Evolutionary conservation across 2,797 vertebrate species (phyloP).

Genomic region (Antennarius maculatus): DNA sequence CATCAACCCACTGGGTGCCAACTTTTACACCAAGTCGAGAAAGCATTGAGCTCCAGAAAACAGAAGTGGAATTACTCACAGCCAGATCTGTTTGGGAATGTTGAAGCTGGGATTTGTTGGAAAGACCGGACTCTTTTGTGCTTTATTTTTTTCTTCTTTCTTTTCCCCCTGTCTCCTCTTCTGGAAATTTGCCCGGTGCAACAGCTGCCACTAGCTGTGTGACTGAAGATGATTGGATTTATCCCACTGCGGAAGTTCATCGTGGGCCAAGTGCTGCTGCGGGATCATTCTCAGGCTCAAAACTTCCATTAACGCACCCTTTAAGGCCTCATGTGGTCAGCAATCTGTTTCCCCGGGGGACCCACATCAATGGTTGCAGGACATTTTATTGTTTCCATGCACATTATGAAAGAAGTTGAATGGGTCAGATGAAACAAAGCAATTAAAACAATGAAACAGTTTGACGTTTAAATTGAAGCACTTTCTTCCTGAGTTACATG

Average conservation of each 20-base stretch:
- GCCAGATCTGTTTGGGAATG: conserved; percentile 50
- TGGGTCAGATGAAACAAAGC: too few species aligned
- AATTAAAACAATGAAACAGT: background rate
- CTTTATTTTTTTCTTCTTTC: conserved; percentile 2
- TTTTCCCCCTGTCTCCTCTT: conserved; percentile 1
- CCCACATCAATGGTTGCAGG: background rate
- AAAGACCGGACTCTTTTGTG: conserved; percentile 29
- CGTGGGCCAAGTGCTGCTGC: conserved; percentile 49
- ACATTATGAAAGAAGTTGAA: background rate
- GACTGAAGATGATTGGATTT: conserved; percentile 55
- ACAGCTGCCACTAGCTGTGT: conserved; percentile 65
- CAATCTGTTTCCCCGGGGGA: conserved; percentile 8
- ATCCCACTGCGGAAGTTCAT: conserved; percentile 39
- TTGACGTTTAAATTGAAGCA: background rate
- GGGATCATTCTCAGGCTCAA: conserved; percentile 22
- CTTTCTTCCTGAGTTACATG: background rate
- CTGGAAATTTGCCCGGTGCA: conserved; percentile 52
- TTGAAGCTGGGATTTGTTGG: conserved; percentile 25
- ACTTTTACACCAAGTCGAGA: conserved; percentile 64
- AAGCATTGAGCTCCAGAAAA: conserved; percentile 45
- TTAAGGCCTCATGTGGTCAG: conserved; percentile 30
- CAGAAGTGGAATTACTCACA: conserved; percentile 53
- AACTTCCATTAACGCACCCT: conserved; percentile 8
- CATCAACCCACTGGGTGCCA: conserved; percentile 47
- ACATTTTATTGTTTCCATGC: background rate